Base-by-base conservation (phyloP, 2,797 vertebrate species). In the Simalia tracyae region DNA sequence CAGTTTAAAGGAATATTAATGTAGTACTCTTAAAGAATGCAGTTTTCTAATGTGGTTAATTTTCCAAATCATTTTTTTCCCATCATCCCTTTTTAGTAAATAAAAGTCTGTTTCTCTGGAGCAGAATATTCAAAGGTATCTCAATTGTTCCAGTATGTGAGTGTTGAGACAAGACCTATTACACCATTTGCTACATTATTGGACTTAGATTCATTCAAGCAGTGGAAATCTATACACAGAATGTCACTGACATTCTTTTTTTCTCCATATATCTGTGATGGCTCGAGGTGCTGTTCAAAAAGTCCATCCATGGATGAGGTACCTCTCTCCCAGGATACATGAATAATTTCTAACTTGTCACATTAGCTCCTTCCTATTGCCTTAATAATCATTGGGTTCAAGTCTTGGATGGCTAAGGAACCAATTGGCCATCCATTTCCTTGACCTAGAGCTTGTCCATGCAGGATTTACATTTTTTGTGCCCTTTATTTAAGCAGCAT, bases 11-110 rank as follows among this genome's bases (percentile, higher is more conserved):
- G 87, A 89, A 63, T 56, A 59, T 54, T 93, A 63, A 94, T 93
- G 50, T n/a, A 91, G 95, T 94, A 95, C 93, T 95, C 92, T 95
- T 96, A 93, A 91, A 93, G 68, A 63, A 1, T 89, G 28, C 28
- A 54, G 64, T 54, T 68, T 17, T 50, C 28, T 36, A 31, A 89
- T 59, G 59, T 26, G 92, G 84, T 87, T 91, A 94, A 86, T 91
- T 81, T 94, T 93, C 42, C 6, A 0, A 90, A 89, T 91, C 90
- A 26, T 93, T 94, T 92, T 91, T 87, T 91, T 87, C 93, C 61
- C 93, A 94, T 31, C 92, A 93, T 92, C 91, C 87, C 72, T 94
- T 93, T 95, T 94, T 36, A 72, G 31, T 36, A 72, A 72, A 36
- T 72, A 72, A 72, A 72, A 8, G 15, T 46, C 42, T 76, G 4